Base-by-base conservation (phyloP, 1,140 invertebrate species). In the Drosophila micromelanica region DNA sequence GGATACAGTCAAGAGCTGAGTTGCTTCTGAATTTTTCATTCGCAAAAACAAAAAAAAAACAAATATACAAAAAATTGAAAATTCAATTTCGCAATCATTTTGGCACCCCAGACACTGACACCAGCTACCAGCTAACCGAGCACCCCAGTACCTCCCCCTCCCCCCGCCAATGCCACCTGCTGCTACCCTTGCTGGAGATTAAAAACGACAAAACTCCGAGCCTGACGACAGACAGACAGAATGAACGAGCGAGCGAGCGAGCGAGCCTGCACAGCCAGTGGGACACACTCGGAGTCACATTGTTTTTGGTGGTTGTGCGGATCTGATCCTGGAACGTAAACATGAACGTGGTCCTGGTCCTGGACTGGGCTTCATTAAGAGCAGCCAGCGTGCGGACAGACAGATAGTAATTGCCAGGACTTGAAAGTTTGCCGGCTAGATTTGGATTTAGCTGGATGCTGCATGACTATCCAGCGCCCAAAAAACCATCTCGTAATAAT, bases 1-100 rank as follows among this genome's bases (percentile, higher is more conserved):
- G 81, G 74, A 43, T 80, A 52, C 80, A 49, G 67, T 30, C 62
- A n/a, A n/a, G 64, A 79, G 46, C 48, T 51, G 43, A 56, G 56
- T 55, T 69, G 76, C 81, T 86, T 87, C 86, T 86, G 81, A 86
- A 86, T 86, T 86, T 86, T 86, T 86, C 73, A 86, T 86, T 86
- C 43, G 81, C 51, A 78, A 81, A 27, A 6, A 48, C 1, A 48
- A 48, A 48, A 48, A 23, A 11, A 1, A 23, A 5, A 27, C 15
- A 32, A 15, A 15, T 13, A 17, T 32, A 51, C n/a, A 78, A 86
- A 86, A 86, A 86, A 86, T 86, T 86, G 81, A 86, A 86, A 86
- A 86, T 86, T 86, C 81, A 86, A 86, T 86, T 86, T 86, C 70
- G 81, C 81, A 86, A 86, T 86, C 81, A 86, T 86, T 86, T 86